These are phyloP conservation scores for Entomobrya multifasciata DNA, from an alignment of 2,888 invertebrate species.

Conservation along the genomic window DNA sequence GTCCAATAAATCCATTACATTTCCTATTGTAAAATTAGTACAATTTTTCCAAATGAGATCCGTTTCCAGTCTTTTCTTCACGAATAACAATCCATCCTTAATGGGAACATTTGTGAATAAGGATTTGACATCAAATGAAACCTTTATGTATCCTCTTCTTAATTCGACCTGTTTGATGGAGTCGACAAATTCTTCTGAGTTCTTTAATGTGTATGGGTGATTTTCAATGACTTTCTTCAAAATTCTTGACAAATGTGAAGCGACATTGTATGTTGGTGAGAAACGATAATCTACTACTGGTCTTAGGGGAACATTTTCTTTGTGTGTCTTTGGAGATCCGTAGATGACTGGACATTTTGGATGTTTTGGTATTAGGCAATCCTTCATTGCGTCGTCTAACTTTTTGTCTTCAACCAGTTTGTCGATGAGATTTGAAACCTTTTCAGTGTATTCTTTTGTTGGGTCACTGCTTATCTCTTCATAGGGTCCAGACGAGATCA, in stretches of 20 bases:
- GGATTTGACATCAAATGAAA: slow-evolving; percentile 70
- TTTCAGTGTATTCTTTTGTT: not conserved
- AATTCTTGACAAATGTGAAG: not conserved
- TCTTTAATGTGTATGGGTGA: slow-evolving; percentile 21
- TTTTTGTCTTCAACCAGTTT: not conserved
- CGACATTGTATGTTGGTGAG: slow-evolving; percentile 8
- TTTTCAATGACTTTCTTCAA: not conserved
- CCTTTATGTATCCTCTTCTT: not conserved
- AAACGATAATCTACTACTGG: slow-evolving; percentile 35
- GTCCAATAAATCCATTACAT: slow-evolving; percentile 10
- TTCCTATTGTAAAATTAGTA: not conserved
- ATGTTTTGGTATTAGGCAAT: not conserved
- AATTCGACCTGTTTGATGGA: not conserved
- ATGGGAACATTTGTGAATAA: slow-evolving; percentile 76
- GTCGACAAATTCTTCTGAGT: slow-evolving; percentile 33
- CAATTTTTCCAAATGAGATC: not conserved
- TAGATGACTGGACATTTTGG: slow-evolving; percentile 5
- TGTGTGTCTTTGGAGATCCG: slow-evolving; percentile 50
- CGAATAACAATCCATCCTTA: slow-evolving; percentile 40
- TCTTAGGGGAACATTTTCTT: slow-evolving; percentile 19
- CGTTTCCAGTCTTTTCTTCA: not conserved
- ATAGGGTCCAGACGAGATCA: not conserved
- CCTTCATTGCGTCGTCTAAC: not conserved
- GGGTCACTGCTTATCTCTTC: not conserved
- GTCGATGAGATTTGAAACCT: not conserved